A percentile compares a stretch with the other conserved stretches of the same genome.
These are phyloP conservation scores for Saturnia pavonia DNA, from an alignment of 2,888 invertebrate species.

Conservation along the genomic window DNA sequence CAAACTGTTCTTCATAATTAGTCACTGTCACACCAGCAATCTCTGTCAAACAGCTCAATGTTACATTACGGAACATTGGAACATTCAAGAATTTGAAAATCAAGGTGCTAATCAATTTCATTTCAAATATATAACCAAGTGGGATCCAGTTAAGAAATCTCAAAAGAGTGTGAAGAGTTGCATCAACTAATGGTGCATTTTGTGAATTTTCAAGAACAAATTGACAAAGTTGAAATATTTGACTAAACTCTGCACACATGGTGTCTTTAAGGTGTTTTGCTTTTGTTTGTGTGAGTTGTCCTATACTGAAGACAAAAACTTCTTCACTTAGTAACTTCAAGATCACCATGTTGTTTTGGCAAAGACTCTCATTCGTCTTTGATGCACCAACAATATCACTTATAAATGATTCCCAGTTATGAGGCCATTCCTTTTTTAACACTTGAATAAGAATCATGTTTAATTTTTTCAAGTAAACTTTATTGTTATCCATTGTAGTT, in stretches of 20 bases:
- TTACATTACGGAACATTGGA: conserved; percentile 98
- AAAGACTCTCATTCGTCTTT: conserved; percentile 98
- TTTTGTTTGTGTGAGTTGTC: conserved; percentile 99
- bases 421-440: conserved; percentile 99
- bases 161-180: conserved; percentile 97
- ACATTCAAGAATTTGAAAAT: conserved; percentile 98
- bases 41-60: conserved; percentile 98
- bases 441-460: conserved; percentile 99
- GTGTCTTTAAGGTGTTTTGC: conserved; percentile 99
- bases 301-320: conserved; percentile 99
- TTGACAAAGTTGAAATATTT: conserved; percentile 98
- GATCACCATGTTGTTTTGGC: conserved; percentile 99
- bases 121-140: conserved; percentile 99
- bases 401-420: conserved; percentile 99
- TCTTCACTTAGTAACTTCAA: conserved; percentile 98
- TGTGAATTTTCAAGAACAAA: conserved; percentile 99
- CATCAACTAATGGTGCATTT: conserved; percentile 97
- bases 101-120: conserved; percentile 95
- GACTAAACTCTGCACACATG: conserved; percentile 99
- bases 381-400: conserved; percentile 99
- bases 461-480: conserved; percentile 97
- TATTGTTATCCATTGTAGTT: conserved; percentile 93
- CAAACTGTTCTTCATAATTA: conserved; percentile 96
- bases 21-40: conserved; percentile 95
- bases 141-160: conserved; percentile 99